These are phyloP conservation scores for Temnopleurus reevesii DNA, from an alignment of 53 echinoderm and acorn worm species.

Conservation along the genomic window DNA sequence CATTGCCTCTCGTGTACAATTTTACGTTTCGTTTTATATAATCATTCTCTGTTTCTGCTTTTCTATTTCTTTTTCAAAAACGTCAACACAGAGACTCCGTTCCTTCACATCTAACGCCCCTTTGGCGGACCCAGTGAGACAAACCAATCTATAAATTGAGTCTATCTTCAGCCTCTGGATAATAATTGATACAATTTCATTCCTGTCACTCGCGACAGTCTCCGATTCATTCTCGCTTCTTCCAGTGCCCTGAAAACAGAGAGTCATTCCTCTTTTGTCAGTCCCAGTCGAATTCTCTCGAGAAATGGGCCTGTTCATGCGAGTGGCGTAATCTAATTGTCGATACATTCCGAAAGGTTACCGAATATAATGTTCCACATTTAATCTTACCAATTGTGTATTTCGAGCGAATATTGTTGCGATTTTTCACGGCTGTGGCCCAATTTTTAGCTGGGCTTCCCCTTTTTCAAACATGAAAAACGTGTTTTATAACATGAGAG, in stretches of 20 bases:
- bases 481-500: too few relatives aligned
- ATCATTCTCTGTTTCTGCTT: too few relatives aligned
- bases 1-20: too few relatives aligned
- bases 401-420: too few relatives aligned
- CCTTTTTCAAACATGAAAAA: too few relatives aligned
- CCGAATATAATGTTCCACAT: not conserved
- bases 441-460: too few relatives aligned
- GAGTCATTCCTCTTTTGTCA: not conserved
- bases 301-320: not conserved
- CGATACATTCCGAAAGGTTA: not conserved
- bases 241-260: not conserved
- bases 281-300: not conserved
- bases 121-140: not conserved
- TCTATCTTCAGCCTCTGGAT: slow-evolving; percentile 12
- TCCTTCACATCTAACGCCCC: not conserved
- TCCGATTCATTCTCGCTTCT: not conserved
- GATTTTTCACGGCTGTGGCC: too few relatives aligned
- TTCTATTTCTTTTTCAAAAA: too few relatives aligned
- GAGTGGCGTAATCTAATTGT: not conserved
- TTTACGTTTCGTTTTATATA: too few relatives aligned
- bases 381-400: slow-evolving; percentile 2
- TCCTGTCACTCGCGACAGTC: not conserved
- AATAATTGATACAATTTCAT: not conserved
- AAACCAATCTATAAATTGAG: not conserved
- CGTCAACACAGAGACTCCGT: not conserved